Evolutionary conservation across 2,888 invertebrate species (phyloP).

Genomic region (Chloromyia formosa): DNA sequence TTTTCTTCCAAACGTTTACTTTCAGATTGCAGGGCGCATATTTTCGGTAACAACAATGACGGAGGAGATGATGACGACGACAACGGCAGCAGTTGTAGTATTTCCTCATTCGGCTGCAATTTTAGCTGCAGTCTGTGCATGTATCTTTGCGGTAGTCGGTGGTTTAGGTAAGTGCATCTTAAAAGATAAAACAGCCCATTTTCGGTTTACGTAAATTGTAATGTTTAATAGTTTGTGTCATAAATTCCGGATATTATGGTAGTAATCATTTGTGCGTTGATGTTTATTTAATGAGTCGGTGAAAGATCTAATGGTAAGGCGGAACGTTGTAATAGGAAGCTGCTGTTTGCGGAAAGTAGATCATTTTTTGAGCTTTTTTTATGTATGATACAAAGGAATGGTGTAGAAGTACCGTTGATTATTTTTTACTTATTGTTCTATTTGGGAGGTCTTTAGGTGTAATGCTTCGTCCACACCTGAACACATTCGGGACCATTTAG

Average conservation of each 20-base stretch:
- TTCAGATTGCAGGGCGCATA: background rate
- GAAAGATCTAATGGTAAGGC: too few relatives aligned
- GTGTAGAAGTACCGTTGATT: too few relatives aligned
- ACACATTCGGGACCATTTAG: too few relatives aligned
- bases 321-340: too few relatives aligned
- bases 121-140: constrained; percentile 80
- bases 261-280: background rate
- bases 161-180: constrained; percentile 73
- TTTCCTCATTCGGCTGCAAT: constrained; percentile 80
- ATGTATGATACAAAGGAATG: too few relatives aligned
- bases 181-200: background rate
- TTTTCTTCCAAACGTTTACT: too few relatives aligned
- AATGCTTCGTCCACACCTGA: too few relatives aligned
- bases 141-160: constrained; percentile 80
- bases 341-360: too few relatives aligned
- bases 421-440: too few relatives aligned
- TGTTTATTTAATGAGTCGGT: background rate
- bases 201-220: constrained; percentile 34
- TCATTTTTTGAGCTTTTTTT: too few relatives aligned
- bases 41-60: constrained; percentile 21
- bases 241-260: background rate
- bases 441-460: too few relatives aligned
- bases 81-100: constrained; percentile 1
- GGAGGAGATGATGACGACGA: background rate
- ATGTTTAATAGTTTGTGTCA: constrained; percentile 2